Evolutionary conservation across 2,888 invertebrate species (phyloP).

Genomic region (Torymus texanus): DNA sequence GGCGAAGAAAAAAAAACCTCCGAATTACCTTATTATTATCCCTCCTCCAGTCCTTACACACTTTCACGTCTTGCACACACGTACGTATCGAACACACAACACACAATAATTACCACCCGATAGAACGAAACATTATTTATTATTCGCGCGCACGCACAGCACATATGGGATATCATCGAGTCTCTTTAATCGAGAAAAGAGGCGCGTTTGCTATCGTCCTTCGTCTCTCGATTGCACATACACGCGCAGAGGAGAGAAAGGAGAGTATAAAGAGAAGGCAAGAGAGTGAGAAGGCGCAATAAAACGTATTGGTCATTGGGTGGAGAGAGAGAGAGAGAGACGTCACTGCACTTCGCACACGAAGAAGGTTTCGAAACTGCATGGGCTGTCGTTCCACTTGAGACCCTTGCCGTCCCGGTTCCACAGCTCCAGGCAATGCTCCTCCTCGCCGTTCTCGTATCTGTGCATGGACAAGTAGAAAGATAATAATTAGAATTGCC

Average conservation of each 20-base stretch:
- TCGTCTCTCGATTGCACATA: not conserved
- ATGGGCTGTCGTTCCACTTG: slow-evolving; percentile 95
- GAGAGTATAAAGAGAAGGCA: slow-evolving; percentile 3
- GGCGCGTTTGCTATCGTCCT: not conserved
- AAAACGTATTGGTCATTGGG: not conserved
- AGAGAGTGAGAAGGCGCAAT: not conserved
- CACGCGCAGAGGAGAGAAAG: too few species aligned
- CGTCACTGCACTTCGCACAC: slow-evolving; percentile 87
- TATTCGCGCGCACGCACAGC: not conserved
- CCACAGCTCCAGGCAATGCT: slow-evolving; percentile 93
- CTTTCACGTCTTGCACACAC: too few species aligned
- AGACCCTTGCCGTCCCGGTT: slow-evolving; percentile 93
- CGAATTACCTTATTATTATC: too few species aligned
- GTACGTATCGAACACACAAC: too few species aligned
- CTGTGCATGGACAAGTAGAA: slow-evolving; percentile 70
- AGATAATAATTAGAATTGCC: too few species aligned
- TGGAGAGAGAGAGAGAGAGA: not conserved
- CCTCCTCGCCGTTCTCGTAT: slow-evolving; percentile 94
- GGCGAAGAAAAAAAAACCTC: too few species aligned
- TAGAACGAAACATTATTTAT: too few species aligned
- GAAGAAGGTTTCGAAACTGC: slow-evolving; percentile 94
- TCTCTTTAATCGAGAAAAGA: slow-evolving; percentile 2
- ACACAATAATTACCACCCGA: too few species aligned
- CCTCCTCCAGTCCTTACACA: too few species aligned
- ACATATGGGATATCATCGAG: not conserved